Base-by-base conservation (phyloP, 1,140 invertebrate genomes). In the Homarus americanus region DNA sequence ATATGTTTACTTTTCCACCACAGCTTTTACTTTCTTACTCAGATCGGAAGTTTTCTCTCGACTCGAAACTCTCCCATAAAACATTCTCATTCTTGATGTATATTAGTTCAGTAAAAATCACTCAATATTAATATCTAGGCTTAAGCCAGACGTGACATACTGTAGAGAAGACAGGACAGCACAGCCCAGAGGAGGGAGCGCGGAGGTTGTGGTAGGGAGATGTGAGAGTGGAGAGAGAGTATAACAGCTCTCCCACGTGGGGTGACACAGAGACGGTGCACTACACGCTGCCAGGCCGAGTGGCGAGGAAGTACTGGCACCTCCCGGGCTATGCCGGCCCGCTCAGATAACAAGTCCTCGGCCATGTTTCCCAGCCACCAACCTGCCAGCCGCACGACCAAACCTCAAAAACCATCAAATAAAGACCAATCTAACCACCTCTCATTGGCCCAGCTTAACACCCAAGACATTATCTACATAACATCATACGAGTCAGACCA, bases 321-420 rank as follows among this genome's bases (percentile, higher is more conserved):
- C 63, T 84, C 82, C 40, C 83, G 34, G 32, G 72, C 83, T 41
- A 34, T 85, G 83, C 83, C 69, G 69, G 69, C 69, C 32, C 83
- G 49, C 83, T 72, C 69, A 85, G 69, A 85, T 53, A 85, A 85
- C 83, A 85, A 85, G 83, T 85, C 75, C 83, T 69, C 83, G 17
- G 83, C 83, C 83, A 85, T 85, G 83, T 85, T 85, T 75, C 83
- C 76, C 76, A 20, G 44, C 38, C 40, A 49, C 40, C 38, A 32
- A 10, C 38, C 69, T 85, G 83, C 83, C 83, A 85, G 63, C 83
- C 83, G 83, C 69, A 85, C 83, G 83, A 85, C 34, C 24, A 40
- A 49, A n/a, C 17, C 53, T 4, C 53, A 15, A 4, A 15, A 15
- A 15, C 5, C 44, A 49, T 58, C 4, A 58, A 58, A 58, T 58